Percentiles rank a stretch among this genome's conserved stretches.
phyloP scores from a whole-genome alignment of 2,797 vertebrate genomes.

The Cyclura pinguis region DNA sequence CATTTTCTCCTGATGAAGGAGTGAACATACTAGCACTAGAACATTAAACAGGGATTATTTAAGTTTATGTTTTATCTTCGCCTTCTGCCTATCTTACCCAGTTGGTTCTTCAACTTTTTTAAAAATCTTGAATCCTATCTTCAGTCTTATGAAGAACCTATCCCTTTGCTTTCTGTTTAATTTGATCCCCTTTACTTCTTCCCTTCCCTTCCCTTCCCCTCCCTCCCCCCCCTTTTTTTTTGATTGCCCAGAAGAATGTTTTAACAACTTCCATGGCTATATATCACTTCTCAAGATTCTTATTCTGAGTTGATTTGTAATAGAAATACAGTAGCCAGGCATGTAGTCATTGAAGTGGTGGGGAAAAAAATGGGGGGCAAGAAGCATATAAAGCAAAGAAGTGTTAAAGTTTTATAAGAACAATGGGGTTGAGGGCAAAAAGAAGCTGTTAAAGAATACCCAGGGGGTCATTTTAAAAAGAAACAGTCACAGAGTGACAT shows the following conservation, averaged over 20 bases:
- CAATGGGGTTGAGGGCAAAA: not conserved
- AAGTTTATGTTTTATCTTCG: slow-evolving; percentile 50
- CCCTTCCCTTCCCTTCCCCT: not conserved
- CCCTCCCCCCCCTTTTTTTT: slow-evolving; percentile 29
- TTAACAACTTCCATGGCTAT: not conserved
- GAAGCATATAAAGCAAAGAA: not conserved
- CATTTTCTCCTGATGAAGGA: slow-evolving; percentile 66
- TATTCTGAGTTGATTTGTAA: not conserved
- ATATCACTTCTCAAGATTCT: slow-evolving; percentile 44
- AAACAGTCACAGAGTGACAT: rapidly evolving
- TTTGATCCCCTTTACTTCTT: slow-evolving; percentile 50
- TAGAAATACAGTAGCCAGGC: slow-evolving; percentile 31
- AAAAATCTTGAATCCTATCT: slow-evolving; percentile 41
- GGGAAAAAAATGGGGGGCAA: slow-evolving; percentile 11
- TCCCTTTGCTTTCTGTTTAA: slow-evolving; percentile 57
- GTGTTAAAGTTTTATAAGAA: slow-evolving; percentile 21
- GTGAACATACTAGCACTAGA: slow-evolving; percentile 53
- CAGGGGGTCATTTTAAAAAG: not conserved
- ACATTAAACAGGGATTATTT: slow-evolving; percentile 53
- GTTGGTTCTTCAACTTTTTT: slow-evolving; percentile 15
- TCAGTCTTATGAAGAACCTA: slow-evolving; percentile 18
- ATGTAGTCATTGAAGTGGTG: not conserved
- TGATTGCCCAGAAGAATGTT: not conserved
- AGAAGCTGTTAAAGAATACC: not conserved
- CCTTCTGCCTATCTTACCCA: slow-evolving; percentile 42